phyloP scores from a whole-genome alignment of 2,797 vertebrate genomes.

The Danio tinwini region DNA sequence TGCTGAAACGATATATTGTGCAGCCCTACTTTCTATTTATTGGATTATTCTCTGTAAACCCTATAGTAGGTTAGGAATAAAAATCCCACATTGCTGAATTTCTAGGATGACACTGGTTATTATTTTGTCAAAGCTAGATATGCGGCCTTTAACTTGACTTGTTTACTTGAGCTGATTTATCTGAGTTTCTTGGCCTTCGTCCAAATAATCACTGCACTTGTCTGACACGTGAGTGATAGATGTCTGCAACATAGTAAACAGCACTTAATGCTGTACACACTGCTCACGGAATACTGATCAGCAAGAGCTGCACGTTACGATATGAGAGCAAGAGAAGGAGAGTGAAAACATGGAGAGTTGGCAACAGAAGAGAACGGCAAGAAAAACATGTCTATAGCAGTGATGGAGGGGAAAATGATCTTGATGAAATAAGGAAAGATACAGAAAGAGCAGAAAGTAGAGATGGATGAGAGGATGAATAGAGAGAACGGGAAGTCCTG shows the following conservation, averaged over 20 bases:
- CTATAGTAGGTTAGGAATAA: too few species aligned
- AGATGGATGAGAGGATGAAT: constrained; percentile 2
- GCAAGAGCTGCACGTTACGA: constrained; percentile 3
- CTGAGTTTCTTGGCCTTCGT: constrained; percentile 13
- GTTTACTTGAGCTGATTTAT: constrained; percentile 13
- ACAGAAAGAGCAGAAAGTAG: not conserved
- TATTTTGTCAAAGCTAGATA: constrained; percentile 14
- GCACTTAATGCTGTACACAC: constrained; percentile 3
- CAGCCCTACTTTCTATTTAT: too few species aligned
- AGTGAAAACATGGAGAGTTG: constrained; percentile 11
- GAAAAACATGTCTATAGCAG: not conserved
- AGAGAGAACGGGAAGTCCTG: constrained; percentile 6
- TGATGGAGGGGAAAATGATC: constrained; percentile 8
- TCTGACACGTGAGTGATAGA: constrained; percentile 20
- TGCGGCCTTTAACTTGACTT: not conserved
- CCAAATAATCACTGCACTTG: constrained; percentile 20
- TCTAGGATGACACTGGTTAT: not conserved
- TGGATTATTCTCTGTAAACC: too few species aligned
- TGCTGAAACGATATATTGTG: too few species aligned
- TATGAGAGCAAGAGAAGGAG: constrained; percentile 2
- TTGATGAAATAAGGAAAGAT: constrained; percentile 8
- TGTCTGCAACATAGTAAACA: not conserved
- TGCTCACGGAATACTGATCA: constrained; percentile 36
- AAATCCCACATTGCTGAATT: not conserved
- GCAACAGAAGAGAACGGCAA: constrained; percentile 11